Base-by-base conservation (phyloP, 1,140 invertebrate species). In the Caenorhabditis latens region DNA sequence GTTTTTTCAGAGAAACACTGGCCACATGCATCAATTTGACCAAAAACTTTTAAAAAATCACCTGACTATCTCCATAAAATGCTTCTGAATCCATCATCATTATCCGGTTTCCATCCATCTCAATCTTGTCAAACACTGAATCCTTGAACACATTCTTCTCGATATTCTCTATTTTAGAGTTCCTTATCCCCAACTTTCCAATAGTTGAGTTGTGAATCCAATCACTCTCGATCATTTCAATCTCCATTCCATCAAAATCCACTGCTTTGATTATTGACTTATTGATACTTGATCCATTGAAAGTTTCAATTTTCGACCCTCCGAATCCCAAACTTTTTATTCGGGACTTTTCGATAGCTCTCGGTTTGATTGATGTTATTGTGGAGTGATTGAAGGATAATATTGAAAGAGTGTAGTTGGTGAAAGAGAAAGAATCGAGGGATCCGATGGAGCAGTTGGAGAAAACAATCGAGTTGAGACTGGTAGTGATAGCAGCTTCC, bases 361-460 rank as follows among this genome's bases (percentile, higher is more conserved):
- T 79, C 13, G 71, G 4, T 79, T 79, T 50, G 1, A 79, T 24
- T 2, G 9, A 8, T 8, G 14, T 40, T n/a, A 79, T 79, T 21
- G 4, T 50, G 4, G 71, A 79, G 11, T 79, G 71, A 79, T 79
- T 21, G 11, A 79, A 79, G 4, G 1, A 21, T 14, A 79, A n/a
- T 21, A 50, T 79, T 3, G 71, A 79, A 24, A 79, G 14, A 11
- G 71, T 50, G 46, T 79, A 79, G 9, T 79, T 79, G 46, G 46
- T 79, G 46, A 79, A 79, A 13, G 71, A n/a, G 4, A 53, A 79
- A 0, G 71, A 79, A 53, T 79, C 71, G 6, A 79, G 7, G 11
- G 71, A 50, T 79, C 71, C 71, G 11, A 79, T 79, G 9, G 71
- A 50, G n/a, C 71, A 79, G n/a, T 79, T 79, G 4, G 71, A 79